Evolutionary conservation across 2,797 vertebrate species (phyloP).

Genomic region (Chloroceryle inda): DNA sequence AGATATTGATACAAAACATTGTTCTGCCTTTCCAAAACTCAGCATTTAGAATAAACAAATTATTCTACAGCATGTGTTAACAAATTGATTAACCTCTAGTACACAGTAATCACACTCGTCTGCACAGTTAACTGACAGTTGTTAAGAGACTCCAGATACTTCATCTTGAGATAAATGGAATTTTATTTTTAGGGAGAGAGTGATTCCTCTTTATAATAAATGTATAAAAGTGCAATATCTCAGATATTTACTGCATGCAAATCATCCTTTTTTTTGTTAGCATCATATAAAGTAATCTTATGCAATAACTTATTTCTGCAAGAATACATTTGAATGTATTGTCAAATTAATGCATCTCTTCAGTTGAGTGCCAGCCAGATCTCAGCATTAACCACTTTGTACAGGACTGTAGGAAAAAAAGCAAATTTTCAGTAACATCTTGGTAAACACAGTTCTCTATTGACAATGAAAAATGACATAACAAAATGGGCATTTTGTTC

Average conservation of each 20-base stretch:
- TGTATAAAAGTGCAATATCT: constrained; percentile 61
- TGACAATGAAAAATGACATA: not conserved
- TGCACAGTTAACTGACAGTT: not conserved
- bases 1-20: not conserved
- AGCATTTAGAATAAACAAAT: not conserved
- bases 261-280: not conserved
- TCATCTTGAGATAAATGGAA: constrained; percentile 38
- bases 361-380: not conserved
- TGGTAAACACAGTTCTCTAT: not conserved
- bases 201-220: constrained; percentile 47
- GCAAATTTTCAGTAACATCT: not conserved
- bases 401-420: not conserved
- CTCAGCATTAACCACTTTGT: not conserved
- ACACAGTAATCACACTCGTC: not conserved
- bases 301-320: constrained; percentile 12
- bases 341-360: not conserved
- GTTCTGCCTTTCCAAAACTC: not conserved
- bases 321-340: constrained; percentile 48
- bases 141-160: constrained; percentile 67
- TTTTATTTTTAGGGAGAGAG: constrained; percentile 66
- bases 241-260: constrained; percentile 60
- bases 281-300: constrained; percentile 50
- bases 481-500: not conserved
- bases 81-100: not conserved
- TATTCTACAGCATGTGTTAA: not conserved